These are phyloP conservation scores for Drosophila kepulauana DNA, from an alignment of 1,140 invertebrate species.

Conservation along the genomic window DNA sequence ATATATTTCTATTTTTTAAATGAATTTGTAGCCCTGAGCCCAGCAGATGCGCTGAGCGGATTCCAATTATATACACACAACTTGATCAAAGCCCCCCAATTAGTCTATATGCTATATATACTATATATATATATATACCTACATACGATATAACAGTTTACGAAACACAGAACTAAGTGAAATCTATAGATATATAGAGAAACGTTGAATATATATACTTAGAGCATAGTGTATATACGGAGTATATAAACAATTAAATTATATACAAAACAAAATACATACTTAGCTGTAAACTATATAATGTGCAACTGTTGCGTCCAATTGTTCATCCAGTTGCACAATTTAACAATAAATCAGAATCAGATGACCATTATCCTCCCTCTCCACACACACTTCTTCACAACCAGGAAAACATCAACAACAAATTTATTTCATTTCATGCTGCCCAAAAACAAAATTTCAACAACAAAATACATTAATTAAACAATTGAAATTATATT, in stretches of 20 bases:
- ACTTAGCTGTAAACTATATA: slow-evolving; percentile 21
- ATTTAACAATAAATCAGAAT: slow-evolving; percentile 6
- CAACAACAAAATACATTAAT: neutral
- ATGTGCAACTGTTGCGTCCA: slow-evolving; percentile 40
- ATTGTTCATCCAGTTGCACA: slow-evolving; percentile 24
- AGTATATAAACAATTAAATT: slow-evolving; percentile 6
- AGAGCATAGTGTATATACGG: slow-evolving; percentile 14
- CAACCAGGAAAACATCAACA: neutral
- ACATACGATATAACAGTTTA: slow-evolving; percentile 4
- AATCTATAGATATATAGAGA: slow-evolving; percentile 12
- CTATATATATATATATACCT: slow-evolving; percentile 5
- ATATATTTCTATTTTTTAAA: slow-evolving; percentile 48
- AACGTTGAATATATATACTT: slow-evolving; percentile 15
- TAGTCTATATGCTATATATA: neutral
- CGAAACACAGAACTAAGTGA: slow-evolving; percentile 7
- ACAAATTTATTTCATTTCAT: neutral
- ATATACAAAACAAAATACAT: slow-evolving; percentile 7
- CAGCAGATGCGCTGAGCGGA: neutral
- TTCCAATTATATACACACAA: slow-evolving; percentile 35
- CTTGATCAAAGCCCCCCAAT: slow-evolving; percentile 22
- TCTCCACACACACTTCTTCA: neutral
- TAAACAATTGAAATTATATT: slow-evolving; percentile 14
- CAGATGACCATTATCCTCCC: neutral
- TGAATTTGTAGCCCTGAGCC: slow-evolving; percentile 30
- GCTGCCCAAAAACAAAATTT: neutral